Evolutionary conservation across 2,113 vertebrate genomes (phyloP).

Genomic region (Sapayoa aenigma): DNA sequence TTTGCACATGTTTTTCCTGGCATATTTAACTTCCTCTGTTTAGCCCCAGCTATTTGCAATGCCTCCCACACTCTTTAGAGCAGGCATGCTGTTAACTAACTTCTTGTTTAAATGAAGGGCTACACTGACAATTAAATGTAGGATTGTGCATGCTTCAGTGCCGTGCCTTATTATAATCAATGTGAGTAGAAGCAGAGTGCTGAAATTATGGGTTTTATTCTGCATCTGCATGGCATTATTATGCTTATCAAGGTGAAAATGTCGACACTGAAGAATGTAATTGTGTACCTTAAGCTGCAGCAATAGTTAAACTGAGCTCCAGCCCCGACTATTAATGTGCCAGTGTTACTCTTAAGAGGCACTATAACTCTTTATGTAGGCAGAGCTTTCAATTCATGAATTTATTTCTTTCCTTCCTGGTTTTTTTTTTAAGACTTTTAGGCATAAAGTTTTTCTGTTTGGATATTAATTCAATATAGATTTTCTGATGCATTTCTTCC

Average conservation of each 20-base stretch:
- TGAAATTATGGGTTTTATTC: slow-evolving; percentile 63
- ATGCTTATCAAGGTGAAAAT: slow-evolving; percentile 69
- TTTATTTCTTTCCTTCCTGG: neutral
- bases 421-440: neutral
- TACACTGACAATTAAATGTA: slow-evolving; percentile 65
- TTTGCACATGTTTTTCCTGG: neutral
- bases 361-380: neutral
- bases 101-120: slow-evolving; percentile 72
- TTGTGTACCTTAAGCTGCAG: slow-evolving; percentile 55
- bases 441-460: neutral
- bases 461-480: neutral
- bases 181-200: slow-evolving; percentile 50
- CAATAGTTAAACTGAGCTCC: slow-evolving; percentile 50
- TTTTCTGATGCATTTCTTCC: neutral
- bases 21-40: neutral
- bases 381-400: slow-evolving; percentile 16
- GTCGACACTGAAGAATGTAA: slow-evolving; percentile 55
- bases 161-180: slow-evolving; percentile 62
- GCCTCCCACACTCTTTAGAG: slow-evolving; percentile 36
- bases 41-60: slow-evolving; percentile 38
- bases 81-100: slow-evolving; percentile 62
- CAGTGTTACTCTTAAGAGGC: slow-evolving; percentile 26
- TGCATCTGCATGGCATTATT: slow-evolving; percentile 63
- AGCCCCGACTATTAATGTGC: slow-evolving; percentile 46
- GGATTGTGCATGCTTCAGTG: slow-evolving; percentile 51